Evolutionary conservation across 2,113 vertebrate genomes (phyloP).

Genomic region (Sisor rabdophorus): DNA sequence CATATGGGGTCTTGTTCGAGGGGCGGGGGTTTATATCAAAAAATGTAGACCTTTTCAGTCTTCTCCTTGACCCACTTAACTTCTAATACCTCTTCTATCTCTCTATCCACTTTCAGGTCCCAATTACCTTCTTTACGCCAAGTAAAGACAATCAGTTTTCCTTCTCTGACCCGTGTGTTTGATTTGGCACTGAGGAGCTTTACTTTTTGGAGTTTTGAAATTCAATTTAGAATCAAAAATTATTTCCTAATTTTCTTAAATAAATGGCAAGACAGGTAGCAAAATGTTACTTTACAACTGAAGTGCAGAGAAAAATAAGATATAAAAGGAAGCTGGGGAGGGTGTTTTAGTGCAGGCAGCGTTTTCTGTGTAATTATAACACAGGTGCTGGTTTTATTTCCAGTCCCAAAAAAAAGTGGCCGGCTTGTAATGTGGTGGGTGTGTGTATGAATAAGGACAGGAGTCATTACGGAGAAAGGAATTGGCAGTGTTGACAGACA

Average conservation of each 20-base stretch:
- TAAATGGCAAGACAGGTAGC: too few species aligned
- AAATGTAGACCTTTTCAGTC: conserved; percentile 2
- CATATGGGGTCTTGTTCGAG: not conserved
- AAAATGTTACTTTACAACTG: too few species aligned
- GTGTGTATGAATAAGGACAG: conserved; percentile 15
- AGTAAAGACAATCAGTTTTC: conserved; percentile 63
- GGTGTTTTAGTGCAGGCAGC: too few species aligned
- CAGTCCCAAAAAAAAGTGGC: not conserved
- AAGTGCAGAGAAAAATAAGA: too few species aligned
- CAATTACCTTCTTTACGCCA: conserved; percentile 64
- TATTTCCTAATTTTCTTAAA: too few species aligned
- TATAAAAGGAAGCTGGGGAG: too few species aligned
- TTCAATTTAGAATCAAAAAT: not conserved
- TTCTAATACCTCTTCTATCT: conserved; percentile 62
- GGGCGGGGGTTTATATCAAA: not conserved
- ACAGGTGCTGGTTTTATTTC: conserved; percentile 14
- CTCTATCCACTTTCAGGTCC: conserved; percentile 66
- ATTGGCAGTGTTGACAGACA: conserved; percentile 49
- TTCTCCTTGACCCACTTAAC: conserved; percentile 66
- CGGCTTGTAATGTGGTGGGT: not conserved
- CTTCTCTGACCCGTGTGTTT: conserved; percentile 44
- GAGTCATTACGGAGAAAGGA: conserved; percentile 47
- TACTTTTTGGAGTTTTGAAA: not conserved
- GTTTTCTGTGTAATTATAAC: conserved; percentile 17
- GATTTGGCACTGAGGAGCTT: conserved; percentile 45